Evolutionary conservation across 2,888 invertebrate species (phyloP).

Genomic region (Eulithis testata): DNA sequence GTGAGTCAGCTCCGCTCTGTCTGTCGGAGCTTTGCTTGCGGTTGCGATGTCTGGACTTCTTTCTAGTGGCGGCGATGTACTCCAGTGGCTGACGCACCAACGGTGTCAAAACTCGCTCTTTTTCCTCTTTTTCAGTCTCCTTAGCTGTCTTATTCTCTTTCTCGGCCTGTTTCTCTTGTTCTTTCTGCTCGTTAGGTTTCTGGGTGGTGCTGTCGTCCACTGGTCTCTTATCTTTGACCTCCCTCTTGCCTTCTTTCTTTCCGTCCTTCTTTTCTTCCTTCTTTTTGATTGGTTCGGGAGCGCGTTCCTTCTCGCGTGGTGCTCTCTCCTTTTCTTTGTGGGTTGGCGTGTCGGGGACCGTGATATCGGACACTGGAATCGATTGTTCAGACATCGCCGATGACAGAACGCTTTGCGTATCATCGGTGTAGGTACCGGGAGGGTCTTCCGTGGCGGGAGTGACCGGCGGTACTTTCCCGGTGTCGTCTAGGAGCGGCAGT

Average conservation of each 20-base stretch:
- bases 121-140: conserved; percentile 64
- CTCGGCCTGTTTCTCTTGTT: conserved; percentile 49
- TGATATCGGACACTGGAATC: conserved; percentile 87
- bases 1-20: conserved; percentile 87
- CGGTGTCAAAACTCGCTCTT: conserved; percentile 85
- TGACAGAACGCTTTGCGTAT: conserved; percentile 90
- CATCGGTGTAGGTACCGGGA: conserved; percentile 87
- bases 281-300: conserved; percentile 62
- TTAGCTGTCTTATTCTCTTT: conserved; percentile 45
- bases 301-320: conserved; percentile 52
- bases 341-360: conserved; percentile 80
- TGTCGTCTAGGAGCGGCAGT: conserved; percentile 88
- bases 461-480: conserved; percentile 87
- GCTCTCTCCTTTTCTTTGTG: conserved; percentile 82
- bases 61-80: conserved; percentile 89
- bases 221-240: conserved; percentile 65
- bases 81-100: conserved; percentile 90
- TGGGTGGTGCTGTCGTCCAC: conserved; percentile 63
- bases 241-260: conserved; percentile 54
- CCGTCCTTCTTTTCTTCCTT: conserved; percentile 59
- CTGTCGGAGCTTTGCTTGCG: conserved; percentile 85
- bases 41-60: conserved; percentile 88
- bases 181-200: conserved; percentile 57
- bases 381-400: conserved; percentile 90
- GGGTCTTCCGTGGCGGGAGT: conserved; percentile 88